Percentiles rank a stretch among this genome's conserved stretches.
Conservation (phyloP, 2,113 vertebrate species). For the Lynx canadensis region DNA sequence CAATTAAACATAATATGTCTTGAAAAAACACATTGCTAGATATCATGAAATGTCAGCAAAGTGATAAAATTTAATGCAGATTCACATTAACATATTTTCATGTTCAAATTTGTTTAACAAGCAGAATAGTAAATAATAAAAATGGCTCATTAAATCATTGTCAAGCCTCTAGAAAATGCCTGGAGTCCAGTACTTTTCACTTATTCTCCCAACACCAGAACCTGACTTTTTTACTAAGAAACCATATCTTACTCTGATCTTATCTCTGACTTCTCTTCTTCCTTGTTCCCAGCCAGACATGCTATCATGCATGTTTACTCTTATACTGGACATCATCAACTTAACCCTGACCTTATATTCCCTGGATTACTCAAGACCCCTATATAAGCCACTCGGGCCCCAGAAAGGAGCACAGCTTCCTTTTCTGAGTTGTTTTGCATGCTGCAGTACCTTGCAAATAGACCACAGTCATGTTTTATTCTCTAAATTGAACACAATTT, state of each 20-base stretch:
- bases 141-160: background rate
- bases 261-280: background rate
- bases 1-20: background rate
- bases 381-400: background rate
- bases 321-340: background rate
- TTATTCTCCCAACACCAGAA: background rate
- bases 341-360: background rate
- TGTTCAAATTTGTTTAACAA: background rate
- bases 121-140: background rate
- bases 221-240: background rate
- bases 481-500: background rate
- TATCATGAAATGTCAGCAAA: background rate
- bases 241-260: background rate
- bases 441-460: background rate
- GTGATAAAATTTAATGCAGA: background rate
- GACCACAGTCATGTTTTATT: background rate
- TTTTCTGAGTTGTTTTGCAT: background rate
- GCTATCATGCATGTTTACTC: background rate
- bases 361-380: too few relatives aligned
- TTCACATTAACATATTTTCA: background rate
- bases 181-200: background rate
- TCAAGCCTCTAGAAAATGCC: background rate
- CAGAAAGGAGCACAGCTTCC: background rate
- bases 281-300: background rate
- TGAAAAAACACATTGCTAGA: background rate